Conservation (phyloP, 2,797 vertebrate species). For the Coccyzus lansbergi region DNA sequence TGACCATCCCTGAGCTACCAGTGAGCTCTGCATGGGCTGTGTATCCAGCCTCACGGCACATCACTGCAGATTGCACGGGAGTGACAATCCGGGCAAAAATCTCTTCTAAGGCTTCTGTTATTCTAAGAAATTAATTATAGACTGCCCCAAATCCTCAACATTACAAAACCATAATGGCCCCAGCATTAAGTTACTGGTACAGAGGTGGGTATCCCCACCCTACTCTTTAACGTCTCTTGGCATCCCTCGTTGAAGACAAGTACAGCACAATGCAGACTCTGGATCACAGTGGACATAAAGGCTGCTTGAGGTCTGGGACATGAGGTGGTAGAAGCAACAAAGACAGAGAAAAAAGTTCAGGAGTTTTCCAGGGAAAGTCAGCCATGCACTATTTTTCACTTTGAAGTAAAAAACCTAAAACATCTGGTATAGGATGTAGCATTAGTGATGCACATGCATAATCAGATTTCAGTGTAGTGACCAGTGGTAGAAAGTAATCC, state of each 20-base stretch:
- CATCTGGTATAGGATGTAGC: background rate
- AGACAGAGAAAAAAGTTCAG: background rate
- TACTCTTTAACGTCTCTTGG: background rate
- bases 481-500: background rate
- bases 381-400: background rate
- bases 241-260: background rate
- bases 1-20: background rate
- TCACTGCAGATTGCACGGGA: background rate
- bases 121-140: background rate
- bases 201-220: background rate
- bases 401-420: background rate
- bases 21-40: background rate
- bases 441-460: fast-evolving
- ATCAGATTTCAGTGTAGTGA: background rate
- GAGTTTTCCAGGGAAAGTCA: background rate
- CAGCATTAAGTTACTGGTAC: background rate
- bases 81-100: background rate
- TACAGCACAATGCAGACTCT: background rate
- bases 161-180: background rate
- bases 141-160: background rate
- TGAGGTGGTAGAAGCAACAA: background rate
- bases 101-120: background rate
- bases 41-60: background rate
- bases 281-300: background rate
- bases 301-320: background rate